These are phyloP conservation scores for Lagocephalus sceleratus DNA, from an alignment of 2,797 vertebrate species.

Conservation along the genomic window DNA sequence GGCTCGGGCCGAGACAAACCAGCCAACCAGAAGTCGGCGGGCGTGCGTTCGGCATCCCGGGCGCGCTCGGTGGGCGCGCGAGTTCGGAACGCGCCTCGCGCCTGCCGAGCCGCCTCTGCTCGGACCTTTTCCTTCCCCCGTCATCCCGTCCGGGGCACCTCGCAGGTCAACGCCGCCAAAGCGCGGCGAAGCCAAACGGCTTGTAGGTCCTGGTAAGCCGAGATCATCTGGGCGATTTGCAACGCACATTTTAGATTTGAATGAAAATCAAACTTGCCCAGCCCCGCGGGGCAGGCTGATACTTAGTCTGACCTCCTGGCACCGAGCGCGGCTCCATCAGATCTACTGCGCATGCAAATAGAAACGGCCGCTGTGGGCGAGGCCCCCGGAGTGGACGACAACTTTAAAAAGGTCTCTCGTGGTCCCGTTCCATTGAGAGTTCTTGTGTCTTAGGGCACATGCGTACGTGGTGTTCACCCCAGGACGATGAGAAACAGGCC, in stretches of 20 bases:
- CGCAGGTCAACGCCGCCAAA: conserved; percentile 55
- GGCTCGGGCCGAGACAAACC: neutral
- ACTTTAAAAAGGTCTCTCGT: too few species aligned
- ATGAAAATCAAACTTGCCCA: conserved; percentile 57
- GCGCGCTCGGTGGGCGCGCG: conserved; percentile 38
- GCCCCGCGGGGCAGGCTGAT: conserved; percentile 37
- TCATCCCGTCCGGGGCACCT: conserved; percentile 47
- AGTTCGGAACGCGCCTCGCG: conserved; percentile 32
- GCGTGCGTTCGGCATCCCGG: conserved; percentile 22
- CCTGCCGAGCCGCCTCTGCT: conserved; percentile 44
- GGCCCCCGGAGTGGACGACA: too few species aligned
- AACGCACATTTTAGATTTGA: conserved; percentile 72
- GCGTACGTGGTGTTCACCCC: conserved; percentile 9
- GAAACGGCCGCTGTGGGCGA: neutral
- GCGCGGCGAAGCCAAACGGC: conserved; percentile 46
- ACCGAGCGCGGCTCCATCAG: neutral
- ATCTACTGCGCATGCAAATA: neutral
- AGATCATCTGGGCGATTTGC: conserved; percentile 72
- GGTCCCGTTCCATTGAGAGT: neutral
- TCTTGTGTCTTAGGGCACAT: neutral
- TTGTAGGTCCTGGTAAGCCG: conserved; percentile 57
- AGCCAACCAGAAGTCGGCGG: conserved; percentile 5
- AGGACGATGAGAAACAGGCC: conserved; percentile 66
- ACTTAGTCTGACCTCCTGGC: conserved; percentile 23
- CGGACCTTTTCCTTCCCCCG: conserved; percentile 43